phyloP scores from a whole-genome alignment of 2,888 invertebrate species.

The Diogma glabrata region DNA sequence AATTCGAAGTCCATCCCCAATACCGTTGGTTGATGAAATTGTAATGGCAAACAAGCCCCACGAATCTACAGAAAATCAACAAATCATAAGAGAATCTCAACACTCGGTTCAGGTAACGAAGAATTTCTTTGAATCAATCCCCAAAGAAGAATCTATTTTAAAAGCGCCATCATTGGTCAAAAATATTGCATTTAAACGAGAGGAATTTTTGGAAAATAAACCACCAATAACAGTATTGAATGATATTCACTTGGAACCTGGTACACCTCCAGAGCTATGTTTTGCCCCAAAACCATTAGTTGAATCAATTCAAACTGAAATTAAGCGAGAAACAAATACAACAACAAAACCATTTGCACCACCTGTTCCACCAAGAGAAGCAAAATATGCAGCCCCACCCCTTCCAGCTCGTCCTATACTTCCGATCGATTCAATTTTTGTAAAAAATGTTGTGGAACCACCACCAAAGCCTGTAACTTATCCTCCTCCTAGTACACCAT shows the following conservation, averaged over 20 bases:
- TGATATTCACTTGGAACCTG: constrained; percentile 48
- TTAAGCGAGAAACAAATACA: constrained; percentile 42
- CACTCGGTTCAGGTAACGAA: constrained; percentile 24
- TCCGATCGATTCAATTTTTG: constrained; percentile 26
- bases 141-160: constrained; percentile 26
- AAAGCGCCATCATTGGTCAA: constrained; percentile 40
- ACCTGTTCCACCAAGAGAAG: constrained; percentile 33
- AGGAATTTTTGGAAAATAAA: constrained; percentile 13
- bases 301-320: constrained; percentile 44
- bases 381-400: constrained; percentile 35
- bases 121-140: constrained; percentile 22
- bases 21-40: no score
- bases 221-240: constrained; percentile 20
- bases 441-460: constrained; percentile 25
- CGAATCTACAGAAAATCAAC: no score
- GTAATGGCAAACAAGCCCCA: no score
- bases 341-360: constrained; percentile 39
- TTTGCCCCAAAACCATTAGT: constrained; percentile 45
- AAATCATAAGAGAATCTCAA: no score
- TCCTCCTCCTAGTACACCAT: constrained; percentile 45
- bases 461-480: constrained; percentile 32
- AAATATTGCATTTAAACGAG: background rate
- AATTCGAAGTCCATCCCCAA: no score
- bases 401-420: constrained; percentile 30
- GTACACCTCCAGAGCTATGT: constrained; percentile 54